Percentiles rank a stretch among this genome's conserved stretches.
These are phyloP conservation scores for Archips crataeganus DNA, from an alignment of 2,888 invertebrate genomes.

Conservation along the genomic window DNA sequence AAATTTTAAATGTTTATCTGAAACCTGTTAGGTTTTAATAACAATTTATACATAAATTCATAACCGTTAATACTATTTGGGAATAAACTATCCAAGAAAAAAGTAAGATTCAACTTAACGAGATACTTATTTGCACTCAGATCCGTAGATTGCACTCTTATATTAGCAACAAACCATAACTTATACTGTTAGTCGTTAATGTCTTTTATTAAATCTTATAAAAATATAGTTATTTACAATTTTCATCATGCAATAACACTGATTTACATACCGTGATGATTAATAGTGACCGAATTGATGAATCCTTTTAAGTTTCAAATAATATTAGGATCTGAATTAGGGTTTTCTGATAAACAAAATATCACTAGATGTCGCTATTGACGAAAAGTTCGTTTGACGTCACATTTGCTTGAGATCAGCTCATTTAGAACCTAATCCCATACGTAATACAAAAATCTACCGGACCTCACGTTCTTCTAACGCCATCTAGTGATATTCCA, in stretches of 20 bases:
- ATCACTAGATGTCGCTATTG: too few species aligned
- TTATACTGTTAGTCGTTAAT: conserved; percentile 64
- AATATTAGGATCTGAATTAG: too few species aligned
- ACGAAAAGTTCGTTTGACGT: too few species aligned
- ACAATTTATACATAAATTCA: conserved; percentile 1
- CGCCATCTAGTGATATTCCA: too few species aligned
- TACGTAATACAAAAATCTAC: too few species aligned
- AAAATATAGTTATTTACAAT: conserved; percentile 43
- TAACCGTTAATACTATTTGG: conserved; percentile 22
- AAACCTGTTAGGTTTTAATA: background rate
- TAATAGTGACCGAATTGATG: conserved; percentile 2
- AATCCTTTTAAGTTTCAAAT: too few species aligned
- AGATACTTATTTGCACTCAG: conserved; percentile 12
- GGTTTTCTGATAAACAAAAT: too few species aligned
- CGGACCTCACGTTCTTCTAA: too few species aligned
- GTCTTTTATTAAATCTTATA: conserved; percentile 62
- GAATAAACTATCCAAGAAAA: conserved; percentile 33
- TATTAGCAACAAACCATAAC: conserved; percentile 45
- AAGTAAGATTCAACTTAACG: conserved; percentile 6
- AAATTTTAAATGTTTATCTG: conserved; percentile 19
- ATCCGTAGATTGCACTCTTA: conserved; percentile 8
- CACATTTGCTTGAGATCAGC: too few species aligned
- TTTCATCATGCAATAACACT: conserved; percentile 26
- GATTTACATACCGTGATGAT: background rate
- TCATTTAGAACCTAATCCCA: too few species aligned